These are phyloP conservation scores for Eurystomus gularis DNA, from an alignment of 2,113 vertebrate genomes.

Conservation along the genomic window DNA sequence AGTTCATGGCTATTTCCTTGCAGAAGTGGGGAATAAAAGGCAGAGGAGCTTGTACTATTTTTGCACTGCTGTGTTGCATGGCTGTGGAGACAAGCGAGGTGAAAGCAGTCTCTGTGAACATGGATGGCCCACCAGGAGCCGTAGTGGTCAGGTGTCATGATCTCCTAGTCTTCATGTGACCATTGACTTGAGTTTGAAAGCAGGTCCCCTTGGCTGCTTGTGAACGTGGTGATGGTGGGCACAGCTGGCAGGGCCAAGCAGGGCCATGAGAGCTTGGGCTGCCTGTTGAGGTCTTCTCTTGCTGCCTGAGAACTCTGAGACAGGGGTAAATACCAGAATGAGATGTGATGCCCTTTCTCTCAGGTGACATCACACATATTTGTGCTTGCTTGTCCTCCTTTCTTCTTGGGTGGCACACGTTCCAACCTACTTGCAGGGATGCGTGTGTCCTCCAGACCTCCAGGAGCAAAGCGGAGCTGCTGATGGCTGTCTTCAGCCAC, in stretches of 20 bases:
- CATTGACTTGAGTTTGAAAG: not conserved
- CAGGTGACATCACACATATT: fast-evolving
- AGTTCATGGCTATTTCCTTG: not conserved
- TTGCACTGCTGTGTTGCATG: not conserved
- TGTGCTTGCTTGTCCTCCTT: no score
- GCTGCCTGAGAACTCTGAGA: not conserved
- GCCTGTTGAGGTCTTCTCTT: not conserved
- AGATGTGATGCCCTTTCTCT: fast-evolving
- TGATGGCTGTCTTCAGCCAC: not conserved
- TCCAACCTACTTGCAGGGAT: not conserved
- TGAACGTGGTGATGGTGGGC: not conserved
- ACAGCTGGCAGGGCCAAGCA: fast-evolving
- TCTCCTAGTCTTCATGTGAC: not conserved
- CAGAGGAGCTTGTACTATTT: not conserved
- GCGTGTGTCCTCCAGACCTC: not conserved
- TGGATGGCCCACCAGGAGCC: not conserved
- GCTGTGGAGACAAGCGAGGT: no score
- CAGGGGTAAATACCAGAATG: not conserved
- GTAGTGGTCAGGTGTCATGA: fast-evolving
- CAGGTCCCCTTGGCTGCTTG: not conserved
- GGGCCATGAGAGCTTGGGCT: not conserved
- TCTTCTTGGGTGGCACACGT: fast-evolving
- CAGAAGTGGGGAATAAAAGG: not conserved
- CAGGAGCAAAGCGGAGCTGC: not conserved
- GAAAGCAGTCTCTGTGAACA: no score